Percentiles rank a stretch among this genome's conserved stretches.
Evolutionary conservation across 2,113 vertebrate genomes (phyloP).

Genomic region (Oxyura jamaicensis): DNA sequence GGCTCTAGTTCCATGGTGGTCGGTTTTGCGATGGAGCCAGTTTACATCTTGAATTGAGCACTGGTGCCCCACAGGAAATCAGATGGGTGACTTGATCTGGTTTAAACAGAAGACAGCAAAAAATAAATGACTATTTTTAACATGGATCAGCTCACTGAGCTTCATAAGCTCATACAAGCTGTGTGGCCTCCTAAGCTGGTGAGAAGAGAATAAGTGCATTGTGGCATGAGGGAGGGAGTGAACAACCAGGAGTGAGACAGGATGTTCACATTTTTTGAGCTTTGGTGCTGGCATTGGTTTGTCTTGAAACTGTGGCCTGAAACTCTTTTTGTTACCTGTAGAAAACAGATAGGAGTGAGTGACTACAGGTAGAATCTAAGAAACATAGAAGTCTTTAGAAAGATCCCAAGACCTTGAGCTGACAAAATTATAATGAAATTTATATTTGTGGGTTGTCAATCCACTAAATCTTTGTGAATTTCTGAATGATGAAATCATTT

Average conservation of each 20-base stretch:
- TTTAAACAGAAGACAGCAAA: neutral
- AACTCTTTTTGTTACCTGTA: neutral
- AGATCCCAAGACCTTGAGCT: neutral
- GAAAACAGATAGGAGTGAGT: neutral
- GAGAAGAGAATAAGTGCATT: neutral
- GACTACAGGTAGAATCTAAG: neutral
- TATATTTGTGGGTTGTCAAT: neutral
- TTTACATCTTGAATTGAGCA: neutral
- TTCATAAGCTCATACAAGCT: neutral
- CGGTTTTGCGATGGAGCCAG: neutral
- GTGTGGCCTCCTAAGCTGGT: neutral
- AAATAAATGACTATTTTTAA: constrained; percentile 15
- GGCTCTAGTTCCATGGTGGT: neutral
- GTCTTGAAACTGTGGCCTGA: neutral
- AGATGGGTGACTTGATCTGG: neutral
- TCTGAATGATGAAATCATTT: neutral
- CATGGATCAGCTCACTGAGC: neutral
- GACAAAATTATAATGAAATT: neutral
- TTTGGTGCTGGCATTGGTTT: neutral
- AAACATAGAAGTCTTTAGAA: neutral
- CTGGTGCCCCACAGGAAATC: accelerated
- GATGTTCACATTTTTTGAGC: neutral
- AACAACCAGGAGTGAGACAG: neutral
- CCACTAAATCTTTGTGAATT: neutral
- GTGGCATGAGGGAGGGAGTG: neutral